Conservation (phyloP, 92 coral and sea anemone species). For the Umimayanthus kanabou region DNA sequence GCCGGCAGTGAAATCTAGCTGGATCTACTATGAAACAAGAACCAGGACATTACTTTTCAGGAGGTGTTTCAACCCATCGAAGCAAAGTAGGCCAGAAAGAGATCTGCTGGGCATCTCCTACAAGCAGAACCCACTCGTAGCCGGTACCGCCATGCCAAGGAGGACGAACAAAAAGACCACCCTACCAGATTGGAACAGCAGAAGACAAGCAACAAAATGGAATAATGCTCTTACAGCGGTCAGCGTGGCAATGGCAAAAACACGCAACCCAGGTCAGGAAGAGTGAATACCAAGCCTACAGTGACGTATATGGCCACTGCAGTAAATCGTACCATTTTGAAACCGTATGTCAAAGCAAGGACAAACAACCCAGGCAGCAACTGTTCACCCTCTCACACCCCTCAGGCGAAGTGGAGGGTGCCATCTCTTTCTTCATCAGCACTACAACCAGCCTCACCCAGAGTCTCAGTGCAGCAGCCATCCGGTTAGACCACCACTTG, state of each 20-base stretch:
- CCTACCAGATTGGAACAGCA: not conserved
- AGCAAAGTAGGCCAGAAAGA: conserved; percentile 65
- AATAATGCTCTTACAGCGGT: conserved; percentile 57
- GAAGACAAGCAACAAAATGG: conserved; percentile 22
- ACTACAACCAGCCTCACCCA: not conserved
- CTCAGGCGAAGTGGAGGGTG: not conserved
- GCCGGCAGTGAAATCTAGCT: conserved; percentile 62
- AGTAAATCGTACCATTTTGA: no score
- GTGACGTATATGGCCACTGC: no score
- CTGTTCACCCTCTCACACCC: no score
- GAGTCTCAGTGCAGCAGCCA: conserved; percentile 9
- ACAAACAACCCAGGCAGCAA: no score
- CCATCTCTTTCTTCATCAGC: conserved; percentile 15
- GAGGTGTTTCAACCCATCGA: conserved; percentile 61
- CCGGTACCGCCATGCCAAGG: conserved; percentile 46
- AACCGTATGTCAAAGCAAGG: no score
- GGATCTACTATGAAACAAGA: conserved; percentile 53
- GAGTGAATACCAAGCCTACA: no score
- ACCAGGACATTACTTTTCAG: conserved; percentile 55
- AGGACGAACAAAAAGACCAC: conserved; percentile 35
- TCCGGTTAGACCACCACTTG: conserved; percentile 58
- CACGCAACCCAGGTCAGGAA: conserved; percentile 39
- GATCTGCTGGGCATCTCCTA: conserved; percentile 66
- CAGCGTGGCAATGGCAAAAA: conserved; percentile 65
- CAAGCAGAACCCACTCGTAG: conserved; percentile 53